Evolutionary conservation across 2,888 invertebrate species (phyloP), one percentile per base, ranked within the genome.

Genomic region (Drepana falcataria): DNA sequence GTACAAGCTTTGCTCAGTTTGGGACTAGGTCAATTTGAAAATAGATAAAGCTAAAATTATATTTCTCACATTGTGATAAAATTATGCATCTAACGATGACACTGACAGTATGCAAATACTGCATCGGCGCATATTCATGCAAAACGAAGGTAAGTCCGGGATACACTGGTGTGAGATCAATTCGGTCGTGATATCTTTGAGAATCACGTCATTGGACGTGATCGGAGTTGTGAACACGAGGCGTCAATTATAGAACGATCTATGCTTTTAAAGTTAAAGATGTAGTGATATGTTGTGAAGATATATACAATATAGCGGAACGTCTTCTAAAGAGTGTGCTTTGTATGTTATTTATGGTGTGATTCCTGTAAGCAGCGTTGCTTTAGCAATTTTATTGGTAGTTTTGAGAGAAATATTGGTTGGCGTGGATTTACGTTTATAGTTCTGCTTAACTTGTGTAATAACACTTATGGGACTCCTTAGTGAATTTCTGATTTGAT

Each of bases 131-230:
- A 35, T 35, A 51, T 47, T 47, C 33, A 47, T 40, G 52, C 52
- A 49, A 55, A 55, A 48, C 52, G 47, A 51, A 49, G 49, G 52
- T 51, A 44, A 52, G 48, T 48, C 52, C 49, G 37, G 41, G 40
- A 37, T 35, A 51, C 48, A 55, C 48, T 41, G 52, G 49, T 49
- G 37, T 47, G 35, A 40, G 49, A 37, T 49, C 49, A 40, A 34
- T 44, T 52, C 41, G 49, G 5, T 48, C 48, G 47, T 47, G 52
- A 49, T 44, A 52, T 53, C 48, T 48, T 48, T 35, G n/a, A n/a
- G 44, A 48, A 5, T 48, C 4, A 41, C 52, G 52, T 52, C 55
- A 55, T 52, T 3, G 7, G 21, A 47, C 55, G 55, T 52, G 55
- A 33, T 47, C 9, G 4, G 55, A 34, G 52, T 55, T 33, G 6